Base-by-base conservation (phyloP, 2,888 invertebrate genomes). In the Nysson spinosus region DNA sequence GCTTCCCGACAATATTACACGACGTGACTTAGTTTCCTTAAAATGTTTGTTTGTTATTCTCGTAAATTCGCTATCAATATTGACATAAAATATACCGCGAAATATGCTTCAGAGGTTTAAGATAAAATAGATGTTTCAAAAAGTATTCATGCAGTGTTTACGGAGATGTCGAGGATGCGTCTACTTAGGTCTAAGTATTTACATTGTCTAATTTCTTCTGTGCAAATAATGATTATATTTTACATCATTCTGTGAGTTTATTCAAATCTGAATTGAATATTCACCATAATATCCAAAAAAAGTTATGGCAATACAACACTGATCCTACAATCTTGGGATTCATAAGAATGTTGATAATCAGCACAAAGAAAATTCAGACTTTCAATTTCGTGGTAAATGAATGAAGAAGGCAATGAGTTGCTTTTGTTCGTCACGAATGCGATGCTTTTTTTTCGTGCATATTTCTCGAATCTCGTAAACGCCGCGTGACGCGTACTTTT, bases 191-290 rank as follows among this genome's bases (percentile, higher is more conserved):
- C 61, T 56, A 68, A 68, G 62, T 58, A 72, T 54, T 52, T 44
- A 50, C 61, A 71, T 71, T 63, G 61, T 78, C 69, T 78, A 76
- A 68, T 63, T 72, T 74, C 63, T 74, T 69, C 63, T 72, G 61
- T 72, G 55, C 43, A 47, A 51, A 39, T 65, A 76, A 78, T 78
- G 74, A 76, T 64, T 76, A 52, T 71, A 71, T 78, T 78, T 76
- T 78, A 70, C 65, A 76, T 66, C 60, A 73, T 4, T 14, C 14
- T 7, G 14, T 28, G 28, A n/a, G n/a, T n/a, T n/a, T n/a, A n/a
- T n/a, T n/a, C n/a, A n/a, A n/a, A n/a, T n/a, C n/a, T n/a, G n/a
- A n/a, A n/a, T n/a, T n/a, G n/a, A n/a, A n/a, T n/a, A n/a, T n/a
- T n/a, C n/a, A n/a, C n/a, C n/a, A n/a, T n/a, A n/a, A n/a, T n/a